Conservation (phyloP, 2,888 invertebrate genomes). For the Gari tellinella region DNA sequence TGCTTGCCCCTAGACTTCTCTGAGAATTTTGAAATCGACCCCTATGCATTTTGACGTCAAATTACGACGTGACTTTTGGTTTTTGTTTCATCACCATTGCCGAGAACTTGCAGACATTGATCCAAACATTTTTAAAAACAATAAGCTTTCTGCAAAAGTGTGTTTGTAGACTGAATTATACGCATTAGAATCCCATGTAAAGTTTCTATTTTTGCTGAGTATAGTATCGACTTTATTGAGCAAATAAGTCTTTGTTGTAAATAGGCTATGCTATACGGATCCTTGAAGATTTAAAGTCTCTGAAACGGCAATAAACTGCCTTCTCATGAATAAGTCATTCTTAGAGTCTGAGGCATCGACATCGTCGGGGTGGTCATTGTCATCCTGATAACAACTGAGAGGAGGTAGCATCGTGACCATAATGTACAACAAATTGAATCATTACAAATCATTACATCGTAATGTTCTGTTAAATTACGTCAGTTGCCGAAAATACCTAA, state of each 20-base stretch:
- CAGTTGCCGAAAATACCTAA: no score
- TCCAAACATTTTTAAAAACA: no score
- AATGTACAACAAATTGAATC: slow-evolving; percentile 27
- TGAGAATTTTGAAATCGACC: no score
- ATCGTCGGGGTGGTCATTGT: slow-evolving; percentile 28
- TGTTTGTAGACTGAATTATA: no score
- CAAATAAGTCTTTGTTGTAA: slow-evolving; percentile 44
- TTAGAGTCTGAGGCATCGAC: slow-evolving; percentile 20
- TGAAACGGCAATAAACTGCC: slow-evolving; percentile 16
- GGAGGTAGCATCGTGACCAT: slow-evolving; percentile 28
- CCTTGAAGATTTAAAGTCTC: slow-evolving; percentile 31
- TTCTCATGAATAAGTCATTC: slow-evolving; percentile 22
- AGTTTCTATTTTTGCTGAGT: no score
- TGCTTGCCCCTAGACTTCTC: no score
- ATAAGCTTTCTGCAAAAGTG: no score
- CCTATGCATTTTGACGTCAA: no score
- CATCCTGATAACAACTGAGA: slow-evolving; percentile 26
- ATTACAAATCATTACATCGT: slow-evolving; percentile 44
- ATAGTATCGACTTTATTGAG: slow-evolving; percentile 55
- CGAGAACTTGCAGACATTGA: no score
- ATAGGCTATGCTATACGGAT: slow-evolving; percentile 41
- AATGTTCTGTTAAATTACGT: slow-evolving; percentile 37
- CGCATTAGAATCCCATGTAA: no score
- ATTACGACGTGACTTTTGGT: no score
- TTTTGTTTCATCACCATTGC: no score